Evolutionary conservation across 2,113 vertebrate species (phyloP), one percentile per base, ranked within the genome.

Genomic region (Callipepla californica): DNA sequence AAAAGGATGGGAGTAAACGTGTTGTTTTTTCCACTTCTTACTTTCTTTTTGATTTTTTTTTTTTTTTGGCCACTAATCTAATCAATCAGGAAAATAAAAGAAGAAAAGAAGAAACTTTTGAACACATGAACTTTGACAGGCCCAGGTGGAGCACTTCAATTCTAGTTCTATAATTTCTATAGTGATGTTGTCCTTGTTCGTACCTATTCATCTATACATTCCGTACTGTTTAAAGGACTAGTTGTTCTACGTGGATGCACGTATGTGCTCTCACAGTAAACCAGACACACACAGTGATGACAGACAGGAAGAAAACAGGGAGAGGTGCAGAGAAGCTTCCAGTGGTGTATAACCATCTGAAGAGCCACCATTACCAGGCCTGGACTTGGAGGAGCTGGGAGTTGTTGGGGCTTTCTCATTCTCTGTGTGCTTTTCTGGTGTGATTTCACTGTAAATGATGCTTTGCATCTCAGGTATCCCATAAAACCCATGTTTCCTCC

Each of bases 1-100:
- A 21, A 34, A 63, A 25, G 15, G 40, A 57, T 7, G 38, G 16
- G 62, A 9, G 28, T 80, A 48, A 51, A 55, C 0, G 0, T 62
- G 10, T 50, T 30, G 9, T 18, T 14, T 16, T 55, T 30, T 55
- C 15, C 26, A 30, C 30, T 6, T 55, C 28, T 55, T 7, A 1
- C 9, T 28, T 73, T 59, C 23, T 53, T 16, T 55, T 26, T 53
- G 3, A 16, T 9, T 28, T 5, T 9, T 17, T 28, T 7, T 2
- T 11, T 23, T 73, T 59, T 15, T 26, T 61, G 77, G 40, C 30
- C 50, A 62, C 17, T 17, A 34, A 3, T 18, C 6, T 7, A 38
- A 57, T 51, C 45, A 58, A 58, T 30, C 19, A 53, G 30, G 25
- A 44, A 53, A 74, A 30, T 7, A 66, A 38, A 76, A 55, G 66